Percentiles rank a stretch among this genome's conserved stretches.
phyloP scores from a whole-genome alignment of 1,140 invertebrate genomes.

The Triops longicaudatus region DNA sequence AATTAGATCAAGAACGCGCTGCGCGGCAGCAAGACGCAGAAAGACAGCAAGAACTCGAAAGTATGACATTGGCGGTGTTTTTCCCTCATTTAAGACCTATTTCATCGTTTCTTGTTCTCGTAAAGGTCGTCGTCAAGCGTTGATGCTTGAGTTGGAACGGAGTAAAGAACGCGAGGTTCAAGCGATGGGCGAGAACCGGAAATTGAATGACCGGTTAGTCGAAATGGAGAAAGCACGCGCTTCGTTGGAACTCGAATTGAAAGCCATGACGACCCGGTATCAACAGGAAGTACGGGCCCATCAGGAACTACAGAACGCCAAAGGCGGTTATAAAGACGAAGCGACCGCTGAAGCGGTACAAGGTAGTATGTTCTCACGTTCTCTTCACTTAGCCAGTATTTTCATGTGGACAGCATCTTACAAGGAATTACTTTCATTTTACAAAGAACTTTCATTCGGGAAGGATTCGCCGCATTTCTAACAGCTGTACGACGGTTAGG shows the following conservation, averaged over 20 bases:
- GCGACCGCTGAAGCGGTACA: constrained; percentile 82
- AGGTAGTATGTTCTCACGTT: constrained; percentile 47
- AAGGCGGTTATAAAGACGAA: constrained; percentile 72
- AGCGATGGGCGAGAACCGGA: constrained; percentile 62
- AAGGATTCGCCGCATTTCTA: no score
- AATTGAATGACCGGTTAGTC: constrained; percentile 68
- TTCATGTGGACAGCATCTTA: not conserved
- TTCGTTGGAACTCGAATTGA: constrained; percentile 73
- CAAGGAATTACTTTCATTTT: constrained; percentile 24
- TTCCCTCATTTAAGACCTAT: not conserved
- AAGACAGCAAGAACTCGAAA: constrained; percentile 65
- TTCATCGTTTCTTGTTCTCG: not conserved
- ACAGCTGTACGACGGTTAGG: no score
- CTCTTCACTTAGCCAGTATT: not conserved
- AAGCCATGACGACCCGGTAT: constrained; percentile 73
- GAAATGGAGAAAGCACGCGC: constrained; percentile 81
- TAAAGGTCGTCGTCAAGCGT: constrained; percentile 2
- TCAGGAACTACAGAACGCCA: constrained; percentile 70
- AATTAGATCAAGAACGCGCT: constrained; percentile 73
- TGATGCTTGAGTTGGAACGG: constrained; percentile 58
- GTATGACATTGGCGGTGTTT: constrained; percentile 34
- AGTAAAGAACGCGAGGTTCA: constrained; percentile 59
- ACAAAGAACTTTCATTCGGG: no score
- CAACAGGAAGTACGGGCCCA: constrained; percentile 82
- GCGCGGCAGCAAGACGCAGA: constrained; percentile 60